Base-by-base conservation (phyloP, 53 echinoderm and acorn worm genomes). In the Echinometra lucunter region DNA sequence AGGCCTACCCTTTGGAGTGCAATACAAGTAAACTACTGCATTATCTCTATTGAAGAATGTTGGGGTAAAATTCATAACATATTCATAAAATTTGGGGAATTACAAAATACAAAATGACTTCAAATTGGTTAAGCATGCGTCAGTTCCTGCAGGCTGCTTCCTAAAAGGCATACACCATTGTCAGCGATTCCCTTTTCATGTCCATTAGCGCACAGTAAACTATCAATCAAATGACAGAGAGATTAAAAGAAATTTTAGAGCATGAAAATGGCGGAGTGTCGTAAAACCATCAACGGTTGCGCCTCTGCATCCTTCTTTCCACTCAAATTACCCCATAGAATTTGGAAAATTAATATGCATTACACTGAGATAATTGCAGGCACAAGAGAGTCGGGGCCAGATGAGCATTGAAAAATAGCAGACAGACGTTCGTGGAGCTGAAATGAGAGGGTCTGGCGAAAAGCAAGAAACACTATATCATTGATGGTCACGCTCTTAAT, bases 401-500 rank as follows among this genome's bases (percentile, higher is more conserved):
- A 45, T 40, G 44, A 47, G 85, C 28, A 27, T 85, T n/a, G 49
- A 15, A n/a, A 85, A 47, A 47, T n/a, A 47, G 85, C 8, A 85
- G 85, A 85, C 85, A 49, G 49, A 85, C 49, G 85, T 47, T 49
- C 85, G 49, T 25, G 47, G 85, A 85, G 85, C 85, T 23, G 49
- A 47, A 85, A 47, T n/a, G 85, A 27, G 49, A 47, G 3, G 85
- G 1, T 47, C 34, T 85, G n/a, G 12, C 25, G 11, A 49, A 85
- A 16, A 85, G 47, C 12, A 27, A 85, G 49, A 47, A 53, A 45
- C 28, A 85, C 49, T 45, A 85, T 45, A 85, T 47, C 85, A 49
- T 85, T 45, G 85, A 85, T 47, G 23, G 85, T 49, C 85, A 27
- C 30, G 45, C 16, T 85, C 47, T 85, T 85, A 85, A 85, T 85